Evolutionary conservation across 2,797 vertebrate species (phyloP).

Genomic region (Odontamblyopus rebecca): DNA sequence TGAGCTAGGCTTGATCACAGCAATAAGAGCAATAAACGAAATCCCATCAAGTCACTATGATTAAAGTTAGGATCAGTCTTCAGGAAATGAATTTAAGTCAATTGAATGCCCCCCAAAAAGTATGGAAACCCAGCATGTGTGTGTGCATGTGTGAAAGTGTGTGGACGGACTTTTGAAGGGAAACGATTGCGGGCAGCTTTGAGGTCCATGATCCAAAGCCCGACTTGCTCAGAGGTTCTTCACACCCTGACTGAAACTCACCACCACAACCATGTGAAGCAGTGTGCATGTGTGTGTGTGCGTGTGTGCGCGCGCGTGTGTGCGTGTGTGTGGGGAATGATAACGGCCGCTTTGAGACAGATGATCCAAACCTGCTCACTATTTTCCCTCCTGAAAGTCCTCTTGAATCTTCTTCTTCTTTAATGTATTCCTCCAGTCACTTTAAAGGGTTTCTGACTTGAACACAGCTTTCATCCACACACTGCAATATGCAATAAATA

Average conservation of each 20-base stretch:
- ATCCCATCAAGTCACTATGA: too few species aligned
- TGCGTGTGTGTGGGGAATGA: slow-evolving; percentile 39
- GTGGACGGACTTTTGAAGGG: slow-evolving; percentile 38
- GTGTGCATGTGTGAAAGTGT: slow-evolving; percentile 8
- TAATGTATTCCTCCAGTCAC: not conserved
- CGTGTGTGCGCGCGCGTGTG: too few species aligned
- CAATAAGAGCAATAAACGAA: too few species aligned
- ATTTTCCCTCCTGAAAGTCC: slow-evolving; percentile 19
- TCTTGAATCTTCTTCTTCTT: not conserved
- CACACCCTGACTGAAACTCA: slow-evolving; percentile 51
- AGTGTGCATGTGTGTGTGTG: slow-evolving; percentile 18
- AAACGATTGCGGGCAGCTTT: slow-evolving; percentile 58
- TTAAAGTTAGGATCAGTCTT: too few species aligned
- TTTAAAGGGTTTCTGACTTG: not conserved
- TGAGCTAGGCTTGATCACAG: too few species aligned
- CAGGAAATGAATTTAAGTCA: too few species aligned
- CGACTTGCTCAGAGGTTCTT: slow-evolving; percentile 56
- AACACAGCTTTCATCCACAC: slow-evolving; percentile 1
- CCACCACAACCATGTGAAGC: slow-evolving; percentile 25
- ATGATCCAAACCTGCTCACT: slow-evolving; percentile 43
- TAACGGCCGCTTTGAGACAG: slow-evolving; percentile 54
- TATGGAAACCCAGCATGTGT: not conserved
- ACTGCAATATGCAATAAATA: not conserved
- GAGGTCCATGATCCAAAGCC: slow-evolving; percentile 50
- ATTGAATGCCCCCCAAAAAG: too few species aligned